Evolutionary conservation across 1,140 invertebrate species (phyloP).

Genomic region (Parapsyche elsis): DNA sequence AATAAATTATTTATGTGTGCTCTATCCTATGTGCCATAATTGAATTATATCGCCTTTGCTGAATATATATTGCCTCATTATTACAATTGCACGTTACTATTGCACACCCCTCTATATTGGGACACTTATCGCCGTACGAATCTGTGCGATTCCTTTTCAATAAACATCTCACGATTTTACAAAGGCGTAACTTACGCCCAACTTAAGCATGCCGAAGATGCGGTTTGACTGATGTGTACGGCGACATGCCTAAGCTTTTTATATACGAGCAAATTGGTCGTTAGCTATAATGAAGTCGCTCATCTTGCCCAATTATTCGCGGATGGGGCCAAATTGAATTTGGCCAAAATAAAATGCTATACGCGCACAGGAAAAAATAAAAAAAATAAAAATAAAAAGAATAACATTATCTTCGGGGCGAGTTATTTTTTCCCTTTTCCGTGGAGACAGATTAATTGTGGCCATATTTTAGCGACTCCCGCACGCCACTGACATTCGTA

Average conservation of each 20-base stretch:
- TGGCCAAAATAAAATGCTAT: background rate
- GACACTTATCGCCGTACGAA: background rate
- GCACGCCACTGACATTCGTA: conserved; percentile 18
- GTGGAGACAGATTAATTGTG: conserved; percentile 17
- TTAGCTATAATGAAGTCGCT: conserved; percentile 13
- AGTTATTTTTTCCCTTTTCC: conserved; percentile 1
- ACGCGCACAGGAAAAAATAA: background rate
- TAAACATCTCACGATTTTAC: no score
- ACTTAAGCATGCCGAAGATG: no score
- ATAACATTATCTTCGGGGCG: background rate
- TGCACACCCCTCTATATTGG: background rate
- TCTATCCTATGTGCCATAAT: conserved; percentile 6
- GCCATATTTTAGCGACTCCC: conserved; percentile 13
- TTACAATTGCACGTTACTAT: background rate
- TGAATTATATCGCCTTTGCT: background rate
- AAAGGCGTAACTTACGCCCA: no score
- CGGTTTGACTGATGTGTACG: no score
- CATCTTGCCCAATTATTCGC: background rate
- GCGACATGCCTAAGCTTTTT: background rate
- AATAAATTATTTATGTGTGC: conserved; percentile 24
- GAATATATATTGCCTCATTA: conserved; percentile 29
- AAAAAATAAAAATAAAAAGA: conserved; percentile 2
- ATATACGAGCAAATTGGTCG: background rate
- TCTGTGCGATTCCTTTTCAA: no score
- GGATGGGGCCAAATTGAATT: conserved; percentile 14